Evolutionary conservation across 2,888 invertebrate species (phyloP).

Genomic region (Melikaiella ostensackeni): DNA sequence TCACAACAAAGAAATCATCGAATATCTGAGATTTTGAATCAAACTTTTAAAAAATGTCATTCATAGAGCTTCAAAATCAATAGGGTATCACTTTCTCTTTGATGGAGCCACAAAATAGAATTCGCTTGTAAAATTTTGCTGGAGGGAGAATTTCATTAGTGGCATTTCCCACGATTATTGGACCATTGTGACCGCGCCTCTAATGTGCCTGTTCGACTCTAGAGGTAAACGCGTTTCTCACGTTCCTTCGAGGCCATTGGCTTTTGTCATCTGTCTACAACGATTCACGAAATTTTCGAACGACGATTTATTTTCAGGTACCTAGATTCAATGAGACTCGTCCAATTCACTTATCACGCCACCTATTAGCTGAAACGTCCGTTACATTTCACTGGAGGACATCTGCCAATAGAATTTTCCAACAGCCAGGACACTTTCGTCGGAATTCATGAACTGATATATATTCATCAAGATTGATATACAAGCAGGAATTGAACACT

Average conservation of each 20-base stretch:
- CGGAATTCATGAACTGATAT: constrained; percentile 18
- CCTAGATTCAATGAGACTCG: constrained; percentile 9
- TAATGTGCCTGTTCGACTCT: constrained; percentile 45
- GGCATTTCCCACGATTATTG: not conserved
- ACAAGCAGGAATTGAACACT: not conserved
- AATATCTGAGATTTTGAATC: too few species aligned
- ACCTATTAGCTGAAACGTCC: not conserved
- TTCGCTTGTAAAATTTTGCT: constrained; percentile 7
- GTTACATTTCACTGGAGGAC: not conserved
- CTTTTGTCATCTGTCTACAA: constrained; percentile 53
- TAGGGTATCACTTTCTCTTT: not conserved
- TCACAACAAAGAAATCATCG: too few species aligned
- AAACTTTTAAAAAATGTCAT: too few species aligned
- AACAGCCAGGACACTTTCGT: not conserved
- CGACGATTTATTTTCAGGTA: not conserved
- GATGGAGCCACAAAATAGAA: not conserved
- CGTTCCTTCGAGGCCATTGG: constrained; percentile 50
- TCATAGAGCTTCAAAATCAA: not conserved
- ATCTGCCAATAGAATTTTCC: constrained; percentile 16
- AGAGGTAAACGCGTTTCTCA: constrained; percentile 51
- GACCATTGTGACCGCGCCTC: constrained; percentile 3
- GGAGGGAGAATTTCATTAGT: constrained; percentile 3
- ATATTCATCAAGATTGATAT: not conserved
- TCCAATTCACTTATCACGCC: constrained; percentile 1
- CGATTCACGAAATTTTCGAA: not conserved